These are phyloP conservation scores for Chlamydotis undulata DNA, from an alignment of 2,113 vertebrate genomes.

Conservation along the genomic window DNA sequence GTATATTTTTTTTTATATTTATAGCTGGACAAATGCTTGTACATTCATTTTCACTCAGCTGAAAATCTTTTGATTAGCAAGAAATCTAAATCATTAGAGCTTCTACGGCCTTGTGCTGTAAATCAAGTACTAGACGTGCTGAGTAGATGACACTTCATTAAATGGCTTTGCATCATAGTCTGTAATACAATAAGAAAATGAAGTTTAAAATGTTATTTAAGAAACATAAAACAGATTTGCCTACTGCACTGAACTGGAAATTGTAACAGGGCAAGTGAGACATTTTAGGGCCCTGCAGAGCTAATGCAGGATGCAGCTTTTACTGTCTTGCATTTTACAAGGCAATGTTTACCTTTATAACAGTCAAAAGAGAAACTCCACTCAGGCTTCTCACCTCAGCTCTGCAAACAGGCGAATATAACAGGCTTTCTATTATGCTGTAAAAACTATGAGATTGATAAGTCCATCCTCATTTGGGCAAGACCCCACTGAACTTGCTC, in stretches of 20 bases:
- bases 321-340: slow-evolving; percentile 30
- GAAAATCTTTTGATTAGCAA: not conserved
- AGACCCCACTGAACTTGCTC: not conserved
- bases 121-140: not conserved
- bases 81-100: not conserved
- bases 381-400: not conserved
- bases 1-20: not conserved
- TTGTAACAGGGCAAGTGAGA: not conserved
- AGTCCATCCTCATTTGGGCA: not conserved
- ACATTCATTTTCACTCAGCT: not conserved
- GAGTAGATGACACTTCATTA: not conserved
- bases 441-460: not conserved
- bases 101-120: not conserved
- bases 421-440: not conserved
- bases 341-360: not conserved
- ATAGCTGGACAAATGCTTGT: not conserved
- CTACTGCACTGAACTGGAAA: not conserved
- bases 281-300: not conserved
- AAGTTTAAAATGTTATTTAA: not conserved
- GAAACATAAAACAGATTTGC: not conserved
- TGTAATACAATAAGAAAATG: not conserved
- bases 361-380: not conserved
- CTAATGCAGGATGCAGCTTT: slow-evolving; percentile 5
- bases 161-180: not conserved
- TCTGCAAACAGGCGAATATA: not conserved